phyloP scores from a whole-genome alignment of 2,797 vertebrate species.

The Fringilla coelebs region DNA sequence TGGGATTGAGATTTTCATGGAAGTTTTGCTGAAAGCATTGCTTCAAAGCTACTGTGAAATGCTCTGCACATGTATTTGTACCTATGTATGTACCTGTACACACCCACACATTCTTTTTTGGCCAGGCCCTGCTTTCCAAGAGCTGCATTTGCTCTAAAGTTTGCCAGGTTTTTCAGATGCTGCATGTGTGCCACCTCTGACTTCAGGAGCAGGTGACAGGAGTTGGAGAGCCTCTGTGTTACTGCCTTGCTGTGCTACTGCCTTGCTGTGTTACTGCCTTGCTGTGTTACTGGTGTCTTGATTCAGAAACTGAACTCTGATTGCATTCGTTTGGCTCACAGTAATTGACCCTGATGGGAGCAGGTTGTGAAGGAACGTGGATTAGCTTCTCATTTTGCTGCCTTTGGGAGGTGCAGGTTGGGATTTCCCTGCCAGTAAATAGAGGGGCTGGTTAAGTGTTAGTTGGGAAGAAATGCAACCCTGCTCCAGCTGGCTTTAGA shows the following conservation, averaged over 20 bases:
- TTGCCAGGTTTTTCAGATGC: not conserved
- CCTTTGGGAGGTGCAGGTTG: not conserved
- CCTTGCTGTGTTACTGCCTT: not conserved
- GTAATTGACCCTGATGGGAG: not conserved
- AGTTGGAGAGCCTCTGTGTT: not conserved
- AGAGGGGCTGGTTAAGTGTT: not conserved
- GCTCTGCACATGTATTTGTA: not conserved
- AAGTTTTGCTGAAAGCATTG: not conserved
- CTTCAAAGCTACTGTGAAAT: not conserved
- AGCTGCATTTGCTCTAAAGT: not conserved
- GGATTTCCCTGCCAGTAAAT: not conserved
- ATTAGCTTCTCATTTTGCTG: not conserved
- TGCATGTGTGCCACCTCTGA: not conserved
- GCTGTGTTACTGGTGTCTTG: not conserved
- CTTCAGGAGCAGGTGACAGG: not conserved
- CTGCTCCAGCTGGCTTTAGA: not conserved
- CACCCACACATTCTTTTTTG: not conserved
- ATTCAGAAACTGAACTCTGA: not conserved
- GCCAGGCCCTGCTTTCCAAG: not conserved
- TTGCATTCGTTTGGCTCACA: not conserved
- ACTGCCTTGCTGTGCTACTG: not conserved
- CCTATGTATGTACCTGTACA: not conserved
- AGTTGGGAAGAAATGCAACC: not conserved
- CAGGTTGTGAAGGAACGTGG: not conserved
- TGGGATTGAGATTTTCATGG: not conserved